phyloP scores from a whole-genome alignment of 1,140 invertebrate species.

The Drosophila suzukii region DNA sequence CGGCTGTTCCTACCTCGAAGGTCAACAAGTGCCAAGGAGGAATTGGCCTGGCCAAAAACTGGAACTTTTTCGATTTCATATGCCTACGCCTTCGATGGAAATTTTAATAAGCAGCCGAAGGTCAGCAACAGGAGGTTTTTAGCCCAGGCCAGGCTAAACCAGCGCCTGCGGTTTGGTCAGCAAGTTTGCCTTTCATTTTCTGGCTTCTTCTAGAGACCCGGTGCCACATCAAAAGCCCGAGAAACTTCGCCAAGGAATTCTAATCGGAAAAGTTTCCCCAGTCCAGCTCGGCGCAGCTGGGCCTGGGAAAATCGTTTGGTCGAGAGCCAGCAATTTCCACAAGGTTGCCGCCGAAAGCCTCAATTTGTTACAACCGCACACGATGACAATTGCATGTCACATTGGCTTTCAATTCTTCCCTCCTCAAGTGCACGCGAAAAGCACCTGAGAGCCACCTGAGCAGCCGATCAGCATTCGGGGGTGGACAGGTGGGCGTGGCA shows the following conservation, averaged over 20 bases:
- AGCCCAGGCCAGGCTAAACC: conserved; percentile 19
- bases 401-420: conserved; percentile 38
- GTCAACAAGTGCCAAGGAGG: conserved; percentile 78
- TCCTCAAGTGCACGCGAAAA: conserved; percentile 59
- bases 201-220: conserved; percentile 15
- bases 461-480: conserved; percentile 21
- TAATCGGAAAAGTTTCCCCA: conserved; percentile 38
- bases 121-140: conserved; percentile 67
- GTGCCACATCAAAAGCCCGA: conserved; percentile 35
- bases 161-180: conserved; percentile 62
- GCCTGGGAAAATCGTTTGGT: conserved; percentile 67
- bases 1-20: conserved; percentile 64
- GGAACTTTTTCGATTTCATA: conserved; percentile 52
- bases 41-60: conserved; percentile 73
- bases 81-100: conserved; percentile 76
- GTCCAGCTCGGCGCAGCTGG: conserved; percentile 25
- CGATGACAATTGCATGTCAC: conserved; percentile 76
- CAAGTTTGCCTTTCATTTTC: conserved; percentile 63
- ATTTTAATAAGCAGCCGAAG: conserved; percentile 77
- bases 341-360: conserved; percentile 57
- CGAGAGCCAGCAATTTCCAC: conserved; percentile 35
- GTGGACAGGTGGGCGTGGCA: conserved; percentile 22
- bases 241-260: conserved; percentile 41
- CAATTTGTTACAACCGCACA: conserved; percentile 70
- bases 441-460: conserved; percentile 28